Conservation (phyloP, 2,888 invertebrate species). For the Leptinotarsa peninsularis region DNA sequence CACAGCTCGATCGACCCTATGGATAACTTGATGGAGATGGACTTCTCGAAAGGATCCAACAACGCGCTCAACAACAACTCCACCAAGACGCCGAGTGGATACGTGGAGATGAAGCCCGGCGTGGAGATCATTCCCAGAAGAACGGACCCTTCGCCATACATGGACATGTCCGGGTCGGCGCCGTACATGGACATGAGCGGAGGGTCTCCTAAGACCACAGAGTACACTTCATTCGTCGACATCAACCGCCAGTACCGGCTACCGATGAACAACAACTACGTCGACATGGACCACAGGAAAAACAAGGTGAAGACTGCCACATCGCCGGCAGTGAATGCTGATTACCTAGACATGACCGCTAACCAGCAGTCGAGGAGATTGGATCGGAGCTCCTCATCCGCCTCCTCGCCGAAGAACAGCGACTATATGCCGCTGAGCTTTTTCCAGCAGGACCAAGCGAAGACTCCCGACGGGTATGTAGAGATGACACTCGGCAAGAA, state of each 20-base stretch:
- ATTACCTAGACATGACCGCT: slow-evolving; percentile 65
- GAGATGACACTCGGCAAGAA: slow-evolving; percentile 71
- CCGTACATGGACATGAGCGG: slow-evolving; percentile 53
- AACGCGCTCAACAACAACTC: slow-evolving; percentile 55
- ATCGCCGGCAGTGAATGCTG: slow-evolving; percentile 38
- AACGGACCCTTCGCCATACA: slow-evolving; percentile 62
- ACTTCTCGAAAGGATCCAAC: slow-evolving; percentile 71
- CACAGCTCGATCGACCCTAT: slow-evolving; percentile 71
- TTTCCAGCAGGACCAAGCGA: slow-evolving; percentile 44
- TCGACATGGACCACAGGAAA: slow-evolving; percentile 47
- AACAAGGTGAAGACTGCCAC: slow-evolving; percentile 32
- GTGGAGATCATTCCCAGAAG: slow-evolving; percentile 51
- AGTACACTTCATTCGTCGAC: slow-evolving; percentile 42
- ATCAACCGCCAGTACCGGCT: slow-evolving; percentile 42
- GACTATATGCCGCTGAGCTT: slow-evolving; percentile 62
- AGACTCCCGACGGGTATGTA: slow-evolving; percentile 73
- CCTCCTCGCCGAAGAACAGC: slow-evolving; percentile 50
- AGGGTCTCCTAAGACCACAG: slow-evolving; percentile 40
- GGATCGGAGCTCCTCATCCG: slow-evolving; percentile 30
- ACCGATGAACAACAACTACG: slow-evolving; percentile 48
- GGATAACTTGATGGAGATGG: slow-evolving; percentile 88
- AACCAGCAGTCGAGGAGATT: slow-evolving; percentile 31
- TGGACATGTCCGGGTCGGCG: slow-evolving; percentile 65
- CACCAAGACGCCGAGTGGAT: slow-evolving; percentile 55
- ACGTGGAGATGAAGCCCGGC: slow-evolving; percentile 67